phyloP scores from a whole-genome alignment of 1,140 invertebrate genomes.

The Schlechtendalia chinensis region DNA sequence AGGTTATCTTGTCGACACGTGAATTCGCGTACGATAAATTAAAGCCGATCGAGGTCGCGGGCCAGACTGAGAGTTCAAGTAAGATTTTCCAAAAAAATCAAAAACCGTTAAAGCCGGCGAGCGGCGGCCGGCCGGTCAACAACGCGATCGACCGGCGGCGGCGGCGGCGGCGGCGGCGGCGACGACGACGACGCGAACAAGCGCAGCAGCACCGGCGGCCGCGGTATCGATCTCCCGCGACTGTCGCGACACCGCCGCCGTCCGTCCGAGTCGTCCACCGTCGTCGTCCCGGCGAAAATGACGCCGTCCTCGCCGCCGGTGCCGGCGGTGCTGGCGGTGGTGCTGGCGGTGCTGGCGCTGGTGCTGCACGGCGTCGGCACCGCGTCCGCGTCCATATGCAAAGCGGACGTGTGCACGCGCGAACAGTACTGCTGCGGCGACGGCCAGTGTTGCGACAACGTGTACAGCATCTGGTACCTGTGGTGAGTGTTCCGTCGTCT shows the following conservation, averaged over 20 bases:
- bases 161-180: neutral
- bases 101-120: too few species aligned
- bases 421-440: conserved; percentile 42
- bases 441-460: conserved; percentile 41
- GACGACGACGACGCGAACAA: neutral
- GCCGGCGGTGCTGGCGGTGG: neutral
- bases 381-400: conserved; percentile 44
- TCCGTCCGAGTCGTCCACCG: neutral
- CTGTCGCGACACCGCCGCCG: too few species aligned
- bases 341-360: neutral
- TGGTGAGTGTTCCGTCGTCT: too few species aligned
- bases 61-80: too few species aligned
- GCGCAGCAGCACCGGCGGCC: neutral
- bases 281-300: neutral
- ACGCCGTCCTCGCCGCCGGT: neutral
- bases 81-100: too few species aligned
- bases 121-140: too few species aligned
- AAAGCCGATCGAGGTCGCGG: too few species aligned
- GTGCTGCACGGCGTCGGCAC: conserved; percentile 18
- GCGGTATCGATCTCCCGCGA: neutral
- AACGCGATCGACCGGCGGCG: too few species aligned
- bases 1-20: too few species aligned
- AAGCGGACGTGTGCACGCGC: conserved; percentile 10
- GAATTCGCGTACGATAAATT: too few species aligned
- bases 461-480: conserved; percentile 43